Evolutionary conservation across 2,888 invertebrate species (phyloP), one percentile per base, ranked within the genome.

Genomic region (Xestoiulus laeticollis): DNA sequence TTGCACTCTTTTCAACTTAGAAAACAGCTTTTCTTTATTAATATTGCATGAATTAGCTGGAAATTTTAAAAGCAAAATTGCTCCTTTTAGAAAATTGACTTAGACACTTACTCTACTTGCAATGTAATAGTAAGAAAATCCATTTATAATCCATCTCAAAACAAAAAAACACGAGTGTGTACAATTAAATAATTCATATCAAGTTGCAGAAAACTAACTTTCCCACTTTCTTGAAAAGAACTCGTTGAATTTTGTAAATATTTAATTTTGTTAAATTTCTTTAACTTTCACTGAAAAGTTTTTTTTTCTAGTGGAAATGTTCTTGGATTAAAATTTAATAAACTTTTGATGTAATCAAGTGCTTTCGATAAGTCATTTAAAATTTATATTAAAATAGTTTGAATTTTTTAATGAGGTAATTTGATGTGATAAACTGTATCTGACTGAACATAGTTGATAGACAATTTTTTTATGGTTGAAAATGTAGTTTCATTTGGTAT

Each of bases 61-160:
- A 59, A n/a, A 59, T 59, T 59, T 59, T 59, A 59, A 59, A 59
- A 59, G 59, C 22, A n/a, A 59, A 59, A 59, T 59, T 22, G 59
- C 59, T 22, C 59, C 22, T 59, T 4, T 59, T 59, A n/a, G 22
- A n/a, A 59, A 59, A 59, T 59, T 59, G 59, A 22, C n/a, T 59
- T 59, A n/a, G 22, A 59, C 59, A 59, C 59, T 59, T 59, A 59
- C n/a, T n/a, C 22, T 59, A 8, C n/a, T 22, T n/a, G 22, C 59
- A 22, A n/a, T n/a, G 59, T 8, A 59, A 22, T 6, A 8, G 59
- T 48, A 14, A 59, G n/a, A 59, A n/a, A 59, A n/a, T 59, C n/a
- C 59, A 59, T 22, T 59, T 59, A 59, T 22, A 59, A 22, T 59
- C n/a, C 59, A 59, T 59, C 4, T 59, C 4, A 59, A 59, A 59